Conservation (phyloP, 2,797 vertebrate genomes). For the Prunella strophiata region DNA sequence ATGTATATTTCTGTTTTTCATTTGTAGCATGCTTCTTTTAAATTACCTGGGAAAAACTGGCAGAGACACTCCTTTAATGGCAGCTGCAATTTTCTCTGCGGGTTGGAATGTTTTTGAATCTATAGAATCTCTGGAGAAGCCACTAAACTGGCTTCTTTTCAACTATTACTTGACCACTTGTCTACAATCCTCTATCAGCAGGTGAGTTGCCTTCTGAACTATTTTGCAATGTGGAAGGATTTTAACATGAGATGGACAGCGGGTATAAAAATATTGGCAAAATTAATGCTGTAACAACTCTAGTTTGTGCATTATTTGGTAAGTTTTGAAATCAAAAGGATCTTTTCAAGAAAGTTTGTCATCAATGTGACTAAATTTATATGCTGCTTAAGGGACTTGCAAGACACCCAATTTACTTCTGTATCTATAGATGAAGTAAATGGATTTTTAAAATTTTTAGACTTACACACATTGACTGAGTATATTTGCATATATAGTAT, state of each 20-base stretch:
- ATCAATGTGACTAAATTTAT: background rate
- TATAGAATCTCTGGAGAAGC: constrained; percentile 93
- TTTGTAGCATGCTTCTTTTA: constrained; percentile 94
- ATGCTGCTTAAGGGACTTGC: background rate
- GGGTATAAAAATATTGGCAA: background rate
- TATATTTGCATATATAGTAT: background rate
- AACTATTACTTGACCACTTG: constrained; percentile 99
- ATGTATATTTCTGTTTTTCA: constrained; percentile 50
- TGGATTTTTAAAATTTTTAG: background rate
- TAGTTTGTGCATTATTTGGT: background rate
- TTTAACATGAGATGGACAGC: constrained; percentile 6
- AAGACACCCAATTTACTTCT: background rate
- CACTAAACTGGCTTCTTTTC: constrained; percentile 96
- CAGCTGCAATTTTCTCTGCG: constrained; percentile 93
- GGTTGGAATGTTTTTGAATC: constrained; percentile 98
- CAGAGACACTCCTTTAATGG: constrained; percentile 89
- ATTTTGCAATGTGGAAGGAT: constrained; percentile 9
- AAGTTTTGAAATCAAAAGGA: background rate
- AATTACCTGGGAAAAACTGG: constrained; percentile 96
- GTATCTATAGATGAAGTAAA: background rate
- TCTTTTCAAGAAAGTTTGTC: background rate
- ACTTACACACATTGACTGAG: background rate
- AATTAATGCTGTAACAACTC: background rate
- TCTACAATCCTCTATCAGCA: constrained; percentile 94
- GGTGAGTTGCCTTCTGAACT: constrained; percentile 80